Evolutionary conservation across 1,140 invertebrate species (phyloP), one percentile per base, ranked within the genome.

Genomic region (Carposina sasakii): DNA sequence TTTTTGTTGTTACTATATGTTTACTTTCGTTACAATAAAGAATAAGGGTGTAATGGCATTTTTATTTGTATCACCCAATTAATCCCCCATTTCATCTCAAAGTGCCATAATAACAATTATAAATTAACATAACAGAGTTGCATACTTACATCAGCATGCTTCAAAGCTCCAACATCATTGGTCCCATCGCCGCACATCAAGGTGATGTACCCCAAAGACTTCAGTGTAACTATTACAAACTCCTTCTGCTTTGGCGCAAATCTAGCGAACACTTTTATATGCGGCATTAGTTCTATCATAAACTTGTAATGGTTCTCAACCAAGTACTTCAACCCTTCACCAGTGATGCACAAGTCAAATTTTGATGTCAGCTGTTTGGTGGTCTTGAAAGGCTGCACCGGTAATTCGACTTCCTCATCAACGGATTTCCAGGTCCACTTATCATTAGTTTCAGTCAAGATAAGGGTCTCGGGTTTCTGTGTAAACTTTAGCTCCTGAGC

Each of bases 101-200:
- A 28, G 13, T 30, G 10, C 2, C 23, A 10, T 1, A 42, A 42
- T 8, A 12, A 30, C 20, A 21, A 20, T 30, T 12, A 36, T 19
- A 5, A 40, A 23, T 40, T 30, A 12, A 31, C 22, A 3, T 4
- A 17, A 40, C 22, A 22, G 36, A 54, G 21, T 42, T 28, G 12
- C 21, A 58, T 56, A 91, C 96, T 96, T 75, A 98, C 96, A 86
- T 98, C 91, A 26, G 98, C 96, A 86, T 99, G 98, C 88, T 99
- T 99, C 8, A 99, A 87, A 17, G 98, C 98, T n/a, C 98, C 98
- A 19, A 99, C 98, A 88, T 99, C 98, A 86, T 99, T 99, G 1
- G 98, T 99, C 52, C 98, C 98, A 88, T 99, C 98, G n/a, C 98
- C 98, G 81, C 98, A 99, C 98, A 99, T 99, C 0, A 99, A 81